Base-by-base conservation (phyloP, 2,113 vertebrate species). In the Epinephelus moara region DNA sequence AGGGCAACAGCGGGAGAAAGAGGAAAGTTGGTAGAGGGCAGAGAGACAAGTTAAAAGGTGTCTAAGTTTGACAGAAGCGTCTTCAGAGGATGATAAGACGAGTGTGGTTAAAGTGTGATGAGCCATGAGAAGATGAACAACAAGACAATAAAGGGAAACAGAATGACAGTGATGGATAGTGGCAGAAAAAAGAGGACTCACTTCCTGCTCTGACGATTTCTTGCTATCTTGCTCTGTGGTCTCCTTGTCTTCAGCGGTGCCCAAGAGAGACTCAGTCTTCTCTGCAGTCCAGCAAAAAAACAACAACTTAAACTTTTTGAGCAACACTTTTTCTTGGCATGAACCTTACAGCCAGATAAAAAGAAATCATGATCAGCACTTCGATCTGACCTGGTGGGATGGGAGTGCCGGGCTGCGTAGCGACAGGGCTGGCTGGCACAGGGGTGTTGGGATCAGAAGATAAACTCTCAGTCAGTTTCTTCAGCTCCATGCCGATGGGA, bases 391-490 rank as follows among this genome's bases (percentile, higher is more conserved):
- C 98, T 94, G 95, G 80, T 17, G 96, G 92, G 11, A 95, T 64
- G 8, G 94, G 91, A 0, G 95, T 94, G 23, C 94, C 95, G 0
- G 95, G 95, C 25, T 95, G 97, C 0, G 61, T 81, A 1, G 96
- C 96, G 0, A 96, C 95, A 0, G 98, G 98, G 77, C 97, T 99
- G 91, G 97, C 96, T 0, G 97, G 96, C 53, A 98, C 95, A 0
- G 98, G 97, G 0, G 98, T 99, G 93, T 96, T 99, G 71, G 98
- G 97, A 42, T 98, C 98, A 0, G 98, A 98, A 10, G 98, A 98
- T 40, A 97, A 77, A 3, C 94, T 91, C 80, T 99, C 98, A 0
- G 92, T 94, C 27, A 92, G 94, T 61, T 98, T 99, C 94, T 96
- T 99, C 91, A 94, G 87, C 84, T 98, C 97, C 0, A 96, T 88